Evolutionary conservation across 2,888 invertebrate species (phyloP).

Genomic region (Heliconius ismenius): DNA sequence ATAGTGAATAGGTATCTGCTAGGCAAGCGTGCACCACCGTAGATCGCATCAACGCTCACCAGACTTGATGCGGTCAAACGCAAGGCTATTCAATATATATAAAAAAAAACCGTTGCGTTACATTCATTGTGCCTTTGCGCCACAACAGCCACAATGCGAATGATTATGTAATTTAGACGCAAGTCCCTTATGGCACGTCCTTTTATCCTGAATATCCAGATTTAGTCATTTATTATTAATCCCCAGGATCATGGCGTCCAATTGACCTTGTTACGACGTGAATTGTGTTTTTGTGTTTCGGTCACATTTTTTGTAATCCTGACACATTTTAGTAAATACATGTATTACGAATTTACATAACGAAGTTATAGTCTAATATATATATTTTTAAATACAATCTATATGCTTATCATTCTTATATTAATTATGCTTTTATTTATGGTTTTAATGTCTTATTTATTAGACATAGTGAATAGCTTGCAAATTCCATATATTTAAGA

Average conservation of each 20-base stretch:
- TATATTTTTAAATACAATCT: not conserved
- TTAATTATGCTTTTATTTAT: no score
- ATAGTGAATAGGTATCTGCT: no score
- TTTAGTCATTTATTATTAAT: conserved; percentile 59
- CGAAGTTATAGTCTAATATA: not conserved
- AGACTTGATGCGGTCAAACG: no score
- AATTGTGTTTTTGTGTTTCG: conserved; percentile 35
- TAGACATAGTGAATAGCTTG: no score
- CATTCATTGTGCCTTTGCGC: no score
- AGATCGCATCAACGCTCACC: no score
- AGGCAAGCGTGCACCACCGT: no score
- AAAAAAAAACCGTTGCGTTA: no score
- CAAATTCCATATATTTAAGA: no score
- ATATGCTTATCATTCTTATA: not conserved
- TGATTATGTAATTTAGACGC: conserved; percentile 49
- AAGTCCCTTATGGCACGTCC: conserved; percentile 53
- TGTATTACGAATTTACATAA: not conserved
- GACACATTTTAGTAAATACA: not conserved
- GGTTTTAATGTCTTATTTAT: no score
- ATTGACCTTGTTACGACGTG: conserved; percentile 34
- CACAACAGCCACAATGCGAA: no score
- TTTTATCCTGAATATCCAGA: conserved; percentile 58
- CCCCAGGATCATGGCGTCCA: conserved; percentile 33
- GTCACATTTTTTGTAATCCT: not conserved
- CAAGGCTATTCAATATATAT: no score